A percentile compares a stretch with the other conserved stretches of the same genome.
phyloP scores from a whole-genome alignment of 2,113 vertebrate genomes.

The Sterna hirundo region DNA sequence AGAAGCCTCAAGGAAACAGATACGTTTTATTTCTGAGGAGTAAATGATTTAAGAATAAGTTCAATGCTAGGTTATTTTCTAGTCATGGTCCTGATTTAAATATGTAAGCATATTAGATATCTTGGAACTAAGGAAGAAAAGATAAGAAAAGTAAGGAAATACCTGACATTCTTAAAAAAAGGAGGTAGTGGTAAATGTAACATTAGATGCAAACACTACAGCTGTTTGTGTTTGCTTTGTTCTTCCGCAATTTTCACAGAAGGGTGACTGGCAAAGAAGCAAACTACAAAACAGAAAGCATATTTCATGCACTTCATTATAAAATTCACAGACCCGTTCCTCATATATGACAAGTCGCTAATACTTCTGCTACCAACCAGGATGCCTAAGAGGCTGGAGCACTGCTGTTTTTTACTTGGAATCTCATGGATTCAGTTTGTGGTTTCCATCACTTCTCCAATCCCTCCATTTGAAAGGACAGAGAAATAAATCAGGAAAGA shows the following conservation, averaged over 20 bases:
- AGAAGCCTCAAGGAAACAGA: neutral
- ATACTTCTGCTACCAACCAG: neutral
- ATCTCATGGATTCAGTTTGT: neutral
- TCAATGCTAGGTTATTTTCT: neutral
- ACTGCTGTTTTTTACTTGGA: neutral
- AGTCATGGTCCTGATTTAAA: neutral
- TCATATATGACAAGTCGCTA: neutral
- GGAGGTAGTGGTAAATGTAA: neutral
- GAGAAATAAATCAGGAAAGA: neutral
- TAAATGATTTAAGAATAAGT: neutral
- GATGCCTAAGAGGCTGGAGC: neutral
- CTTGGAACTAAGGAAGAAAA: neutral
- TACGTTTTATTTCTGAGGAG: neutral
- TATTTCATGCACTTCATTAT: neutral
- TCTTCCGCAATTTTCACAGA: neutral
- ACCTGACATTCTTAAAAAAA: neutral
- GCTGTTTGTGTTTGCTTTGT: neutral
- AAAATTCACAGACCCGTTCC: neutral
- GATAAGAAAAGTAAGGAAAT: neutral
- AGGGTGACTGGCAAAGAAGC: neutral
- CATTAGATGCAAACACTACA: neutral
- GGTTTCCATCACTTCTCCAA: neutral
- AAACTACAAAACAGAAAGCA: neutral
- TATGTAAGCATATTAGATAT: accelerated
- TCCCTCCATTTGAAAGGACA: neutral